Evolutionary conservation across 2,888 invertebrate genomes (phyloP).

Genomic region (Spialia ferax): DNA sequence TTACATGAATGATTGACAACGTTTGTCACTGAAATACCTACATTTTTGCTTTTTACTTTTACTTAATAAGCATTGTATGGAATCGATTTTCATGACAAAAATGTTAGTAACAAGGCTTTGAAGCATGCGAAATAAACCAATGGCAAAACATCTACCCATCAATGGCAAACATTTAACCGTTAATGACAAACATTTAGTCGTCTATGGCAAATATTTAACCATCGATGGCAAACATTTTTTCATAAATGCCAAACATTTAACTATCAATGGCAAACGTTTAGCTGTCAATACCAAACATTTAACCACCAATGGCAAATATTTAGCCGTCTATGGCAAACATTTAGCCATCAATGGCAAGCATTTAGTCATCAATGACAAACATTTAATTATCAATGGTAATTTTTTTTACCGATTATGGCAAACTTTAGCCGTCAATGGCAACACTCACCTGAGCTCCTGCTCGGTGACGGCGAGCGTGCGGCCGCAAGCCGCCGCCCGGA

Average conservation of each 20-base stretch:
- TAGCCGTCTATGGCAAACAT: too few relatives aligned
- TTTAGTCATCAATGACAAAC: not conserved
- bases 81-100: conserved; percentile 22
- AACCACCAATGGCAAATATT: too few relatives aligned
- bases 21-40: too few relatives aligned
- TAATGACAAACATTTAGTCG: not conserved
- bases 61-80: conserved; percentile 3
- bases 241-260: too few relatives aligned
- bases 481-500: conserved; percentile 72
- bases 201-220: not conserved
- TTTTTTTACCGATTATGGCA: not conserved
- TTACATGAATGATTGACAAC: too few relatives aligned
- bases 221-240: not conserved
- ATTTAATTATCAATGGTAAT: not conserved
- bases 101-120: conserved; percentile 14
- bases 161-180: not conserved
- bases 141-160: not conserved
- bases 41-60: too few relatives aligned
- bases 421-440: not conserved
- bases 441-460: conserved; percentile 72
- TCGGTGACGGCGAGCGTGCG: conserved; percentile 78
- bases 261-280: not conserved
- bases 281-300: not conserved
- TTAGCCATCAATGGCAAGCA: too few relatives aligned
- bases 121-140: not conserved